Evolutionary conservation across 2,113 vertebrate species (phyloP), one percentile per base, ranked within the genome.

Genomic region (Microtus pennsylvanicus): DNA sequence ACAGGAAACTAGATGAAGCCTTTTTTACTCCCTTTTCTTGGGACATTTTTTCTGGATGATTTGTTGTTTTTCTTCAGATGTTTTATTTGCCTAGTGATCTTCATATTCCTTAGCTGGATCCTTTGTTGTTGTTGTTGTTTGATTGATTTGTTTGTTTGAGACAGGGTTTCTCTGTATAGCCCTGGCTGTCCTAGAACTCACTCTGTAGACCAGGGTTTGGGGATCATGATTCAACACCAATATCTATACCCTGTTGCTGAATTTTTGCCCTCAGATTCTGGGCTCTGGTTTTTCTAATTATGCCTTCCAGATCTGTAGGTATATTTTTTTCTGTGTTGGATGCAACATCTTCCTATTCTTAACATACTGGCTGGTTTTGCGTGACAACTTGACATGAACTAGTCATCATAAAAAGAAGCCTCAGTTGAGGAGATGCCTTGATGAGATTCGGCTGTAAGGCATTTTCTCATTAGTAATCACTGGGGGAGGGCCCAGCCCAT

Each of bases 151-250:
- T 58, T 19, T 58, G 55, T 45, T 45, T 45, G 45, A 45, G 45
- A 45, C 45, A 45, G 45, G 45, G 45, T 45, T 45, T 45, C 45
- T 45, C 45, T 45, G 45, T 45, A 45, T 45, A 45, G 45, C 55
- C 55, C 55, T 58, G 55, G 17, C 55, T 58, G 55, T 58, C 55
- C 55, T 58, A 19, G 55, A 58, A 58, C 16, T 58, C 55, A 19
- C 17, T 58, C 55, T 58, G 17, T 58, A 58, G 55, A 58, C 55
- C 50, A 63, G 69, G 90, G 5, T 45, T 63, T 55, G 74, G 28
- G 77, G 94, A n/a, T 24, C 9, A 33, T 83, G 78, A 35, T 42
- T 94, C 42, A 93, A 92, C 87, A 33, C 52, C 96, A 69, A 5
- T 95, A 42, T 63, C 81, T 58, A 17, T 87, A 58, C 38, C 22